phyloP scores from a whole-genome alignment of 2,113 vertebrate genomes.

The Ageneiosus marmoratus region DNA sequence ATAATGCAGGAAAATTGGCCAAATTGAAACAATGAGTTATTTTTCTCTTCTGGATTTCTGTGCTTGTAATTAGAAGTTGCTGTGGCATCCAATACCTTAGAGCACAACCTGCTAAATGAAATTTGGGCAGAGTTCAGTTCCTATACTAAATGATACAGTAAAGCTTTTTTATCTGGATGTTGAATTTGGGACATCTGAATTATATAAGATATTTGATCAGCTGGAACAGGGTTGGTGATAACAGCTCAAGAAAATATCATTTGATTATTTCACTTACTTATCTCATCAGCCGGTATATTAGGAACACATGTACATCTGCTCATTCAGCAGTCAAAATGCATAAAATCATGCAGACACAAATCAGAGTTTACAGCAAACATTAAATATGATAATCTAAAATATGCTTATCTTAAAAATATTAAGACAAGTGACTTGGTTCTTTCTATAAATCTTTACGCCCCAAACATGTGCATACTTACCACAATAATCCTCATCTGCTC shows the following conservation, averaged over 20 bases:
- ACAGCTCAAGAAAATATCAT: background rate
- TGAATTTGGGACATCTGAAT: background rate
- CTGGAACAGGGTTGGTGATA: background rate
- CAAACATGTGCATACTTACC: constrained; percentile 62
- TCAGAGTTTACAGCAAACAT: no score
- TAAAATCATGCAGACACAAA: background rate
- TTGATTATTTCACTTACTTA: background rate
- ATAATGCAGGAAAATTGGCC: background rate
- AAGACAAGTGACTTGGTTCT: background rate
- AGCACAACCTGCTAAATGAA: background rate
- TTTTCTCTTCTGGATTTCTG: background rate
- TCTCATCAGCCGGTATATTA: background rate
- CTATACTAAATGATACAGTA: background rate
- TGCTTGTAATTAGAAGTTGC: background rate
- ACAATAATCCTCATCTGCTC: constrained; percentile 75
- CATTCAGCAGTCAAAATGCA: background rate
- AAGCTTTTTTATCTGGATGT: background rate
- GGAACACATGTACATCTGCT: background rate
- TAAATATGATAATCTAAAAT: no score
- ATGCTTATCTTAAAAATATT: background rate
- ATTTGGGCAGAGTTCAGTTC: background rate
- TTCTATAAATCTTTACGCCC: background rate
- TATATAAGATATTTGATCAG: background rate
- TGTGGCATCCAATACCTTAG: background rate
- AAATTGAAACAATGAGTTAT: background rate